phyloP scores from a whole-genome alignment of 1,140 invertebrate genomes.

The Anthonomus grandis region DNA sequence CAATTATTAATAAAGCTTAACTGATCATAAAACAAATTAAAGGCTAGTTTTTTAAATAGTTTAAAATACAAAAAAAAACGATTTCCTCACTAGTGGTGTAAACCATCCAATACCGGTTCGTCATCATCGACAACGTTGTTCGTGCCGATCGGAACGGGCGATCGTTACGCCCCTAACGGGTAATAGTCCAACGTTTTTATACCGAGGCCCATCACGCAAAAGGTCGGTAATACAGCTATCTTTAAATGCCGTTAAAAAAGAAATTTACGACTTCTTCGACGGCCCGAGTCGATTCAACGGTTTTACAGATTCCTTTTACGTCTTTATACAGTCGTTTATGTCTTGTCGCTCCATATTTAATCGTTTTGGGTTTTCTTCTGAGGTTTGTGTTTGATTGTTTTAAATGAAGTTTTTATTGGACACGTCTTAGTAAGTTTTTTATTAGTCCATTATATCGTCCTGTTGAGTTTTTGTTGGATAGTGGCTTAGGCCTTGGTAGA shows the following conservation, averaged over 20 bases:
- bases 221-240: slow-evolving; percentile 41
- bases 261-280: slow-evolving; percentile 20
- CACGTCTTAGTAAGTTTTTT: no score
- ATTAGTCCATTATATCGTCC: no score
- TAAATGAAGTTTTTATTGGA: no score
- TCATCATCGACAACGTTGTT: slow-evolving; percentile 22
- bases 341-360: background rate
- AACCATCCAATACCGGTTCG: background rate
- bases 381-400: no score
- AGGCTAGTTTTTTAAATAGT: background rate
- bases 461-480: no score
- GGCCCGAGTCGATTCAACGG: background rate
- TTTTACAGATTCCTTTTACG: slow-evolving; percentile 19
- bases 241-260: slow-evolving; percentile 30
- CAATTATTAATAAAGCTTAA: background rate
- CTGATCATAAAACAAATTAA: background rate
- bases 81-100: no score
- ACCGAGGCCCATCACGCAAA: slow-evolving; percentile 9
- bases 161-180: slow-evolving; percentile 35
- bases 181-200: slow-evolving; percentile 40
- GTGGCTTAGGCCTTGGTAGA: no score
- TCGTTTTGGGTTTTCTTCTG: no score
- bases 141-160: slow-evolving; percentile 7
- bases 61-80: background rate
- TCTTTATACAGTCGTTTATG: background rate